Evolutionary conservation across 1,140 invertebrate species (phyloP).

Genomic region (Calephelis virginiensis): DNA sequence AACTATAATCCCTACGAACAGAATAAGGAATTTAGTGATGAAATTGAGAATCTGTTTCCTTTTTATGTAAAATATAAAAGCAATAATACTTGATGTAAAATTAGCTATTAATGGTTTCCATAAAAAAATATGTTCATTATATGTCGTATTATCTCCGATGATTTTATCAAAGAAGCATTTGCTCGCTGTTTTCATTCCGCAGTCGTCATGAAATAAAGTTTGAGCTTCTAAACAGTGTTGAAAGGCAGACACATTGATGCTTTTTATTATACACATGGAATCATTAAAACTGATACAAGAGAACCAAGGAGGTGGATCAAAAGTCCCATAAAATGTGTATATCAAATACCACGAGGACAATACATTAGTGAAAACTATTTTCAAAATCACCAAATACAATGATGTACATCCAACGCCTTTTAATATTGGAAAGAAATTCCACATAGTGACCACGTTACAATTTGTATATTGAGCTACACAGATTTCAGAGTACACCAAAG

Average conservation of each 20-base stretch:
- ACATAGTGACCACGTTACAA: conserved; percentile 48
- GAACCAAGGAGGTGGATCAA: conserved; percentile 60
- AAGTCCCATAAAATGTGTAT: conserved; percentile 52
- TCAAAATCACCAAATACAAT: conserved; percentile 48
- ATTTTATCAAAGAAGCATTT: conserved; percentile 53
- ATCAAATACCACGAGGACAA: conserved; percentile 62
- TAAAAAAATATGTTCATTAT: conserved; percentile 34
- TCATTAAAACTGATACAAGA: conserved; percentile 50
- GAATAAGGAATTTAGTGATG: conserved; percentile 37
- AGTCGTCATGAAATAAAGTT: conserved; percentile 49
- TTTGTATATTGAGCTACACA: conserved; percentile 66
- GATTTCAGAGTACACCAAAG: conserved; percentile 66
- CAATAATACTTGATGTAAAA: conserved; percentile 27
- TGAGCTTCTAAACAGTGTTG: conserved; percentile 64
- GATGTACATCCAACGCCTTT: conserved; percentile 51
- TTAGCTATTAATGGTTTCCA: conserved; percentile 51
- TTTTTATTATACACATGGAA: conserved; percentile 58
- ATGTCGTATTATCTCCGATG: conserved; percentile 56
- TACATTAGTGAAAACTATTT: conserved; percentile 49
- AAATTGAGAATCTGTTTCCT: conserved; percentile 50
- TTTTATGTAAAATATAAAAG: conserved; percentile 53
- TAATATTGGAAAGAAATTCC: conserved; percentile 63
- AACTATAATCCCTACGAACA: conserved; percentile 45
- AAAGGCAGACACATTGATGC: conserved; percentile 53
- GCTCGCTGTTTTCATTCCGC: conserved; percentile 62